Conservation (phyloP, 2,888 invertebrate genomes). For the Nomada ferruginata region DNA sequence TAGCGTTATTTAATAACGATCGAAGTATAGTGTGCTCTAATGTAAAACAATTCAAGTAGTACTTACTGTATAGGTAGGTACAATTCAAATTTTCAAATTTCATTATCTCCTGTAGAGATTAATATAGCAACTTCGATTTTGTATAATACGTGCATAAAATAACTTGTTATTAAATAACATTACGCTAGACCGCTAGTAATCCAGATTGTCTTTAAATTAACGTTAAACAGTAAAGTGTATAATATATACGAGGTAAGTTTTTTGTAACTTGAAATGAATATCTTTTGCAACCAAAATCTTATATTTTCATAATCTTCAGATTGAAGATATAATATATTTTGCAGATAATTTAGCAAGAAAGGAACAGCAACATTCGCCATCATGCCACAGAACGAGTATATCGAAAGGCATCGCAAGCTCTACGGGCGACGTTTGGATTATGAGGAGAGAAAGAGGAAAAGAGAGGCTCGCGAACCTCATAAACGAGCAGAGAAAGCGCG, state of each 20-base stretch:
- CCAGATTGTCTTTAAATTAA: not conserved
- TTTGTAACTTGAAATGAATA: not conserved
- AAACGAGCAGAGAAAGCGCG: slow-evolving; percentile 95
- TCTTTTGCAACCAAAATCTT: not conserved
- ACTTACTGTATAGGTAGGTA: slow-evolving; percentile 34
- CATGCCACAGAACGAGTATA: slow-evolving; percentile 99
- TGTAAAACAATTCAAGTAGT: not conserved
- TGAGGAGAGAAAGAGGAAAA: slow-evolving; percentile 98
- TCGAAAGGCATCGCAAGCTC: slow-evolving; percentile 98
- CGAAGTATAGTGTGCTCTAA: not conserved
- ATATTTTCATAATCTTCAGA: slow-evolving; percentile 19
- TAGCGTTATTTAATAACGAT: not conserved
- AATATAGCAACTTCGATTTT: not conserved
- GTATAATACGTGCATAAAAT: not conserved
- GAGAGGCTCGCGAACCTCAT: slow-evolving; percentile 97
- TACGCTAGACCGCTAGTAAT: too few species aligned
- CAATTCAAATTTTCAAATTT: not conserved
- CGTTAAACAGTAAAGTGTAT: not conserved
- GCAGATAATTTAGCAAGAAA: slow-evolving; percentile 32
- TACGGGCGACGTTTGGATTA: slow-evolving; percentile 98
- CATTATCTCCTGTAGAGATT: not conserved
- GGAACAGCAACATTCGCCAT: slow-evolving; percentile 84
- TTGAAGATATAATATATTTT: slow-evolving; percentile 53
- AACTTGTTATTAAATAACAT: not conserved
- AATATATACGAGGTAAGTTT: slow-evolving; percentile 23